Evolutionary conservation across 2,797 vertebrate genomes (phyloP).

Genomic region (Propithecus deckenii): DNA sequence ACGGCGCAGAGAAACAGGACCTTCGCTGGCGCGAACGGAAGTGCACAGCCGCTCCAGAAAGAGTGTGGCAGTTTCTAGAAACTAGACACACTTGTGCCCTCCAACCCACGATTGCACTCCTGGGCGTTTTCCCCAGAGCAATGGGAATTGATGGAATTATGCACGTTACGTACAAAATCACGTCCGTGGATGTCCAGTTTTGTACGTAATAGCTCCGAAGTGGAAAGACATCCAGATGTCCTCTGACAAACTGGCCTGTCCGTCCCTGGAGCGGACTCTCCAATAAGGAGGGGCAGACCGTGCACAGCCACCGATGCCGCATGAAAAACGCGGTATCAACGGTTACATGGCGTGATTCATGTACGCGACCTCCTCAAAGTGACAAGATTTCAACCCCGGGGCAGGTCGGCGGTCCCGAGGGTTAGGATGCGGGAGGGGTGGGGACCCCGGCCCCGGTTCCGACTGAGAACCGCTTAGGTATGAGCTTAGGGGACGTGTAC

Average conservation of each 20-base stretch:
- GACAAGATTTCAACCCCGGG: neutral
- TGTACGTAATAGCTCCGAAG: fast-evolving
- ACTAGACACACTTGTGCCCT: neutral
- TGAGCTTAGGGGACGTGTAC: no score
- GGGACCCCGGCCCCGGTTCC: neutral
- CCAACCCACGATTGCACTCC: neutral
- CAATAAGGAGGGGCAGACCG: fast-evolving
- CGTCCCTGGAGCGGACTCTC: fast-evolving
- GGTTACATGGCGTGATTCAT: neutral
- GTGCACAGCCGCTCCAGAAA: neutral
- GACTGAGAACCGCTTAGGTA: neutral
- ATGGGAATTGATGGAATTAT: no score
- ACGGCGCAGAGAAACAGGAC: neutral
- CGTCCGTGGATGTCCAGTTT: fast-evolving
- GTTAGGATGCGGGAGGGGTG: neutral
- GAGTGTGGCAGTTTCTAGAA: neutral
- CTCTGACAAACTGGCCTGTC: fast-evolving
- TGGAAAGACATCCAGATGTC: fast-evolving
- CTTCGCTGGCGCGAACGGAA: neutral
- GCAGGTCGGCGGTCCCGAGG: neutral
- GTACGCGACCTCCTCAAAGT: neutral
- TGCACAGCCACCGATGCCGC: neutral
- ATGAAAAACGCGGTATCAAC: neutral
- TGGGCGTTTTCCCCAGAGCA: neutral
- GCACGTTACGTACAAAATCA: fast-evolving